Conservation (phyloP, 2,888 invertebrate genomes). For the Lycocerus yunnanus region DNA sequence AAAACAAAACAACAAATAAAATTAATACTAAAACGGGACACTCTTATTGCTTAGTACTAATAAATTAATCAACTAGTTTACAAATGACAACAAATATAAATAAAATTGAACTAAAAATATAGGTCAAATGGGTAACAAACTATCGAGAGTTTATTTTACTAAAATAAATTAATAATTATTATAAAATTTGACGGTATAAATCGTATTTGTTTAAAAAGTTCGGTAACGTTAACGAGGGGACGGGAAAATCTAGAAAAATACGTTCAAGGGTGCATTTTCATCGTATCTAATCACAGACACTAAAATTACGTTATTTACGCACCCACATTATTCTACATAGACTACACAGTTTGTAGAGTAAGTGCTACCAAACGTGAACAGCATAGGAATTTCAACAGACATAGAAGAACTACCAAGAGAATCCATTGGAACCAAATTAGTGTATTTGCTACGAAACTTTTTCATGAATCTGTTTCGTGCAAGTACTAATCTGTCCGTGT, state of each 20-base stretch:
- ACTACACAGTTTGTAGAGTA: conserved; percentile 71
- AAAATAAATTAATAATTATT: not conserved
- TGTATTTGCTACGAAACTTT: conserved; percentile 57
- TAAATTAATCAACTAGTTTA: not conserved
- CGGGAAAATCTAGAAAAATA: not conserved
- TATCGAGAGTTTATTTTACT: not conserved
- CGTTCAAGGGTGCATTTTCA: not conserved
- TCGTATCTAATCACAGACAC: conserved; percentile 27
- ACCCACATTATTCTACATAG: conserved; percentile 62
- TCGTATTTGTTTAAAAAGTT: not conserved
- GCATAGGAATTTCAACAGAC: conserved; percentile 65
- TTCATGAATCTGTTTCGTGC: conserved; percentile 63
- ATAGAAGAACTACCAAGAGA: conserved; percentile 44
- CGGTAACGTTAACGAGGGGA: not conserved
- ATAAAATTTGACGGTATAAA: not conserved
- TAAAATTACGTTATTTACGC: conserved; percentile 6
- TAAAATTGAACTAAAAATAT: not conserved
- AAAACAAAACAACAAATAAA: not conserved
- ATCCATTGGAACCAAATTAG: conserved; percentile 42
- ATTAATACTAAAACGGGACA: not conserved
- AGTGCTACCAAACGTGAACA: conserved; percentile 68
- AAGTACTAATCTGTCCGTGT: conserved; percentile 47
- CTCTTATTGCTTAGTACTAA: not conserved
- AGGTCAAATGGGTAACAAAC: not conserved
- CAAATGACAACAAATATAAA: not conserved